Percentiles rank a stretch among this genome's conserved stretches.
phyloP scores from a whole-genome alignment of 2,888 invertebrate genomes.

The Epinotia ramella region DNA sequence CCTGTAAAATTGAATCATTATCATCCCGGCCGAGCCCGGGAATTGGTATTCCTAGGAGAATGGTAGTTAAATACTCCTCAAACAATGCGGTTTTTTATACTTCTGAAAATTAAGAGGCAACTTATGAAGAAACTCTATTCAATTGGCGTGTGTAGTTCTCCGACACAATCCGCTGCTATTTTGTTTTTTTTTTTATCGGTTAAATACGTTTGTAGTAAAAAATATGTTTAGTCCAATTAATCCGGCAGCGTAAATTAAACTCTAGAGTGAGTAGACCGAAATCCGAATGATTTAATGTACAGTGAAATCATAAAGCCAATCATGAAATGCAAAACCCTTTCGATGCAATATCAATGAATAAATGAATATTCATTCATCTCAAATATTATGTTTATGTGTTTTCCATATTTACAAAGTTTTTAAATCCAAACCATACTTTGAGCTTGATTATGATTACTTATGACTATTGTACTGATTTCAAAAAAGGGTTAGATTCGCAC shows the following conservation, averaged over 20 bases:
- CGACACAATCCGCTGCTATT: not conserved
- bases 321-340: conserved; percentile 31
- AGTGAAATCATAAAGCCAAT: conserved; percentile 25
- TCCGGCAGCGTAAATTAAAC: not conserved
- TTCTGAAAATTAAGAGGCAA: too few relatives aligned
- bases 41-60: too few relatives aligned
- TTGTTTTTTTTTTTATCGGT: not conserved
- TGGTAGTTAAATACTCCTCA: too few relatives aligned
- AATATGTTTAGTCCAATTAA: not conserved
- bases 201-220: not conserved
- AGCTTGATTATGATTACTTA: too few relatives aligned
- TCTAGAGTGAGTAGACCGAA: not conserved
- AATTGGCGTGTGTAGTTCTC: too few relatives aligned
- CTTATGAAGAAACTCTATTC: too few relatives aligned
- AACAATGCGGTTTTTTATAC: too few relatives aligned
- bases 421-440: not conserved
- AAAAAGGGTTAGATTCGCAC: too few relatives aligned
- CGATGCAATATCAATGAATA: conserved; percentile 21
- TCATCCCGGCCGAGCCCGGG: too few relatives aligned
- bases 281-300: not conserved
- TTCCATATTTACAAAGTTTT: not conserved
- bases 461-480: too few relatives aligned
- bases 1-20: too few relatives aligned
- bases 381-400: not conserved
- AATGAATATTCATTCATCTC: conserved; percentile 20